Conservation (phyloP, 2,113 vertebrate genomes). For the Mohoua ochrocephala region DNA sequence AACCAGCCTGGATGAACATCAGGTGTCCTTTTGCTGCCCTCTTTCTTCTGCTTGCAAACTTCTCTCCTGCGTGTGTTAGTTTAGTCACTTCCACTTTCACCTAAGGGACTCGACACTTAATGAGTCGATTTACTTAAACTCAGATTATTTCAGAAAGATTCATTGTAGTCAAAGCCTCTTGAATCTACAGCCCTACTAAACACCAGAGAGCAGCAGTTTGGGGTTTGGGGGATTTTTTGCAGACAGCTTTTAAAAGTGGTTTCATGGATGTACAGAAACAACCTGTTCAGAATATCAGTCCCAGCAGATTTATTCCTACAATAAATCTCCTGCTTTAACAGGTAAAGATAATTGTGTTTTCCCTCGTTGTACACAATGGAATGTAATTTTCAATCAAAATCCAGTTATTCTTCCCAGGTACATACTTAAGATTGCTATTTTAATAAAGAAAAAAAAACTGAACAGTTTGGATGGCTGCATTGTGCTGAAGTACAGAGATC, state of each 20-base stretch:
- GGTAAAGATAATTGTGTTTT: not conserved
- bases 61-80: not conserved
- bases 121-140: not conserved
- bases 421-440: not conserved
- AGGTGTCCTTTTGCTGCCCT: slow-evolving; percentile 43
- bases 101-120: not conserved
- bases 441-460: not conserved
- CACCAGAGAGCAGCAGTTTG: not conserved
- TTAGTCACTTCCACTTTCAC: not conserved
- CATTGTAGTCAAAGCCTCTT: not conserved
- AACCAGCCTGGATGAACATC: not conserved
- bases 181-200: not conserved
- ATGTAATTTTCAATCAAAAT: not conserved
- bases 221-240: not conserved
- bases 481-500: not conserved
- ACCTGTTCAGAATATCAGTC: not conserved
- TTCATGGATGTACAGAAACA: not conserved
- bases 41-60: slow-evolving; percentile 11
- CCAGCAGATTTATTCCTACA: not conserved
- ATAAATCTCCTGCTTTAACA: not conserved
- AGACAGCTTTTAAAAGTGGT: not conserved
- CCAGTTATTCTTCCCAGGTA: not conserved
- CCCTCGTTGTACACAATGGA: not conserved
- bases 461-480: not conserved
- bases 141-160: not conserved